Evolutionary conservation across 1,140 invertebrate genomes (phyloP).

Genomic region (Ruditapes philippinarum): DNA sequence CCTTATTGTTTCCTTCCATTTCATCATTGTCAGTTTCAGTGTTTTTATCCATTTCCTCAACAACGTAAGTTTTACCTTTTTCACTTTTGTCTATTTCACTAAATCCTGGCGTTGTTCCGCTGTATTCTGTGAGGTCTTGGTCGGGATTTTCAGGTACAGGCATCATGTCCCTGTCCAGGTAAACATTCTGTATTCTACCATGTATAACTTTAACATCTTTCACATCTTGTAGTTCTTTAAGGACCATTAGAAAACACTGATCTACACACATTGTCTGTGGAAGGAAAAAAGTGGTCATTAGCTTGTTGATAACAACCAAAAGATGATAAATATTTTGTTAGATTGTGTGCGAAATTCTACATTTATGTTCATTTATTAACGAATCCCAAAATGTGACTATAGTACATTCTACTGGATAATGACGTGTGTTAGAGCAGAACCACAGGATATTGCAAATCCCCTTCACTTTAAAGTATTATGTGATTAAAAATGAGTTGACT

Average conservation of each 20-base stretch:
- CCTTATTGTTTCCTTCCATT: not conserved
- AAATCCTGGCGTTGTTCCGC: not conserved
- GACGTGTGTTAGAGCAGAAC: too few species aligned
- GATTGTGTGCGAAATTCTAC: too few species aligned
- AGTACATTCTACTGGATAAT: too few species aligned
- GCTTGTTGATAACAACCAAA: too few species aligned
- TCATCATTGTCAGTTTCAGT: not conserved
- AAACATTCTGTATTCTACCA: slow-evolving; percentile 60
- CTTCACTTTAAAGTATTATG: too few species aligned
- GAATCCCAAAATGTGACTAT: not conserved
- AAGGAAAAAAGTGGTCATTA: too few species aligned
- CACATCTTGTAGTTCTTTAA: slow-evolving; percentile 46
- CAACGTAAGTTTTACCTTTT: slow-evolving; percentile 59
- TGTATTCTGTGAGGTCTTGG: slow-evolving; percentile 7
- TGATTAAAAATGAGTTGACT: too few species aligned
- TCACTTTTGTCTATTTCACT: slow-evolving; percentile 34
- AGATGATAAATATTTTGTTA: too few species aligned
- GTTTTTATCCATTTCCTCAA: slow-evolving; percentile 17
- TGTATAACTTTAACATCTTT: slow-evolving; percentile 57
- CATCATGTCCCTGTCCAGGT: slow-evolving; percentile 52
- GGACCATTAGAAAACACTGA: slow-evolving; percentile 45
- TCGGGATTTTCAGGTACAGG: slow-evolving; percentile 36
- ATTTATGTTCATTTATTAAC: not conserved
- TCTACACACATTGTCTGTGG: slow-evolving; percentile 67
- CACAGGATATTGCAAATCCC: too few species aligned